Percentiles rank a stretch among this genome's conserved stretches.
phyloP scores from a whole-genome alignment of 2,113 vertebrate species.

The Elephantulus edwardii region DNA sequence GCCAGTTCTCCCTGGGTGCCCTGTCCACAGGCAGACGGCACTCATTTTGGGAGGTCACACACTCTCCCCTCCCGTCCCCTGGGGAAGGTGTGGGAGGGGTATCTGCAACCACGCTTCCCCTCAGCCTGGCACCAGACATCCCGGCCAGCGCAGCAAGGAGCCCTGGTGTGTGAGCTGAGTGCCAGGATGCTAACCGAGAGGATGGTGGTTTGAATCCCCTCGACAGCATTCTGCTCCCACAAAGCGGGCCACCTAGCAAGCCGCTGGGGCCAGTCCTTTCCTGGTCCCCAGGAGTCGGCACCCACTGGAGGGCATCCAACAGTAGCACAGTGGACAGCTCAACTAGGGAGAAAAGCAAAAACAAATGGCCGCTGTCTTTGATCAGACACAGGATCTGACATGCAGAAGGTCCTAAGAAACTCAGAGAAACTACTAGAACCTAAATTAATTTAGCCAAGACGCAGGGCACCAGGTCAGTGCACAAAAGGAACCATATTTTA shows the following conservation, averaged over 20 bases:
- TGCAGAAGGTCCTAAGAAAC: neutral
- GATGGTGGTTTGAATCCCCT: neutral
- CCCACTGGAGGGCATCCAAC: too few species aligned
- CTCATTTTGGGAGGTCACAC: too few species aligned
- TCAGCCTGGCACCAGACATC: neutral
- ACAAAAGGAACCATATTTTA: neutral
- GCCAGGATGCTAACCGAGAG: neutral
- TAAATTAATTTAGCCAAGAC: neutral
- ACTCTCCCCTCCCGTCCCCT: too few species aligned
- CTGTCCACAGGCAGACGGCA: too few species aligned
- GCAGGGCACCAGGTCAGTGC: neutral
- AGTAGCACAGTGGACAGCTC: too few species aligned
- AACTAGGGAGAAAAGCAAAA: too few species aligned
- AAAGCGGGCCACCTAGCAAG: too few species aligned
- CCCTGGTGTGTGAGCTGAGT: neutral
- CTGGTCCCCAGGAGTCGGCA: too few species aligned
- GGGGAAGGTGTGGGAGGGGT: too few species aligned
- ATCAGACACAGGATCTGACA: neutral
- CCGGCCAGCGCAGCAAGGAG: neutral
- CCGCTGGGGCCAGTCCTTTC: too few species aligned
- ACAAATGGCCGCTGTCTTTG: neutral
- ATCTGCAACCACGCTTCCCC: too few species aligned
- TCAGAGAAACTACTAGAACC: neutral
- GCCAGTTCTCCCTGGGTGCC: too few species aligned
- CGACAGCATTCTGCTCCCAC: neutral